Conservation (phyloP, 2,888 invertebrate genomes). For the Macrophya annulata region DNA sequence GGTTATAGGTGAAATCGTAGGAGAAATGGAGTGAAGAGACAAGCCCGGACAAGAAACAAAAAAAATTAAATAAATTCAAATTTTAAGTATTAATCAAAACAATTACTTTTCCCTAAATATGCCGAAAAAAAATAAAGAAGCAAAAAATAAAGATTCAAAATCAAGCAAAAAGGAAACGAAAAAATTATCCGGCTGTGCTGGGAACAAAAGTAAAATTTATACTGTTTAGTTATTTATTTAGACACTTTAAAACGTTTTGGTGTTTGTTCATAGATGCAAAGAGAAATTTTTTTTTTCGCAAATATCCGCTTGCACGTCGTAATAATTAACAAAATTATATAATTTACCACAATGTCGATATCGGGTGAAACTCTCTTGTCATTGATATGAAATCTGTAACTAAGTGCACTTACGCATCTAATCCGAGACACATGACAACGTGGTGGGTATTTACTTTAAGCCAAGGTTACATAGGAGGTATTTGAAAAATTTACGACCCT, state of each 20-base stretch:
- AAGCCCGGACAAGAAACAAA: background rate
- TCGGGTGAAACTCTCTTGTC: too few species aligned
- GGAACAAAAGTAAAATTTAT: slow-evolving; percentile 26
- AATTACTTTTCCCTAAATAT: background rate
- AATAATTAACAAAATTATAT: background rate
- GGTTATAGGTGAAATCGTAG: slow-evolving; percentile 13
- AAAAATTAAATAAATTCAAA: slow-evolving; percentile 22
- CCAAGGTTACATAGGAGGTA: background rate
- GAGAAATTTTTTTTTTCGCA: too few species aligned
- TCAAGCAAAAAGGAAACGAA: slow-evolving; percentile 22
- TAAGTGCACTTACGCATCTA: background rate
- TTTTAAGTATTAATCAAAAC: background rate
- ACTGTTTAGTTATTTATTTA: background rate
- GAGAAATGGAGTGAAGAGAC: background rate
- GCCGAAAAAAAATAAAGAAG: slow-evolving; percentile 38
- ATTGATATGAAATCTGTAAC: background rate
- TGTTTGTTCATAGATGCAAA: too few species aligned
- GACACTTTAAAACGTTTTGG: background rate
- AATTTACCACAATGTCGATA: background rate
- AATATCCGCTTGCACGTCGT: too few species aligned
- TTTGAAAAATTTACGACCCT: slow-evolving; percentile 7
- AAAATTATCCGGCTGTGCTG: background rate
- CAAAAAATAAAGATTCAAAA: slow-evolving; percentile 16
- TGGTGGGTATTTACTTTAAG: background rate
- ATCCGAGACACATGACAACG: background rate